phyloP scores from a whole-genome alignment of 1,140 invertebrate species.

The Camponotus vicinus region DNA sequence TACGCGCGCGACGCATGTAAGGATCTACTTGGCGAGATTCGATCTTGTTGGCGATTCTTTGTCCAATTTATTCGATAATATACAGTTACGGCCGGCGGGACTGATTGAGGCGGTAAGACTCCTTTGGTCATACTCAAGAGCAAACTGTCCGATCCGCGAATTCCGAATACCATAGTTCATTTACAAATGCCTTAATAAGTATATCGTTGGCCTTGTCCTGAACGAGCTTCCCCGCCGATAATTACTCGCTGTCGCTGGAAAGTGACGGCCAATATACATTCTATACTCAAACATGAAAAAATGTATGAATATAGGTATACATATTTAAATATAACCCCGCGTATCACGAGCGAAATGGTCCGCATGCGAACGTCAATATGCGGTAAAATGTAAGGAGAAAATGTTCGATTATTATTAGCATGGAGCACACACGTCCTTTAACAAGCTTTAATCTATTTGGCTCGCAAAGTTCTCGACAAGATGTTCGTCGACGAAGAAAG shows the following conservation, averaged over 20 bases:
- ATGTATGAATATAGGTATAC: neutral
- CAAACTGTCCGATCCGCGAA: constrained; percentile 9
- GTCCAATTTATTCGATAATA: constrained; percentile 47
- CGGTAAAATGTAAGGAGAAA: constrained; percentile 27
- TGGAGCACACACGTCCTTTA: constrained; percentile 33
- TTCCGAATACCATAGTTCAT: constrained; percentile 18
- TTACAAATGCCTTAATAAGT: constrained; percentile 34
- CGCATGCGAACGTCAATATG: neutral
- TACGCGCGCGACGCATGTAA: neutral
- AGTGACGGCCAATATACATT: neutral
- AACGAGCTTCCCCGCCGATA: constrained; percentile 13
- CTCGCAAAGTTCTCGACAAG: constrained; percentile 47
- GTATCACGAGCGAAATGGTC: constrained; percentile 2
- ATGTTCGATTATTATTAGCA: constrained; percentile 65
- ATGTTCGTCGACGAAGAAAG: constrained; percentile 13
- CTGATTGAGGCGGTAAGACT: neutral
- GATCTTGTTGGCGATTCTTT: constrained; percentile 23
- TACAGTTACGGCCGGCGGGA: constrained; percentile 27
- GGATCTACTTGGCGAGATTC: neutral
- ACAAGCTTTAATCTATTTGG: constrained; percentile 68
- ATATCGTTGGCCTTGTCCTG: constrained; percentile 11
- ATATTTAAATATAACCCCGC: neutral
- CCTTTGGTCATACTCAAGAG: neutral
- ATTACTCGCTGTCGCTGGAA: constrained; percentile 46
- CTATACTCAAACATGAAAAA: neutral